phyloP scores from a whole-genome alignment of 2,113 vertebrate genomes.

The Saimiri boliviensis region DNA sequence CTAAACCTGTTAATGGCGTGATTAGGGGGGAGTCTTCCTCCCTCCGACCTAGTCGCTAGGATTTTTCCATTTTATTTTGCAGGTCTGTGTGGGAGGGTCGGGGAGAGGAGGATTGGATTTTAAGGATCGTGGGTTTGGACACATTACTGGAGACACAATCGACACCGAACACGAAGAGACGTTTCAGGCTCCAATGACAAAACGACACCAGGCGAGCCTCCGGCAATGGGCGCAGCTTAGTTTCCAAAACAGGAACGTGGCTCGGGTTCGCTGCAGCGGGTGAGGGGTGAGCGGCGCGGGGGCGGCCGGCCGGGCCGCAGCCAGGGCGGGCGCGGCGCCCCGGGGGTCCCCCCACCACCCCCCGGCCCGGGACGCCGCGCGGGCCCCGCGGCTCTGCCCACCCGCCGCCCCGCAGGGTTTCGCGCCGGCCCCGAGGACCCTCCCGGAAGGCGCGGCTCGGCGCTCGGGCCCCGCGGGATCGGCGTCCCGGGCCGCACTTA shows the following conservation, averaged over 20 bases:
- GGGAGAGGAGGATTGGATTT: not conserved
- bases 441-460: not conserved
- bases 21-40: not conserved
- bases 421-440: not conserved
- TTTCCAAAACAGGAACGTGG: not conserved
- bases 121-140: accelerated
- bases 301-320: not conserved
- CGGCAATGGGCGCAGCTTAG: not conserved
- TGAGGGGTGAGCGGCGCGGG: not conserved
- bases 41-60: not conserved
- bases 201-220: not conserved
- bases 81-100: not conserved
- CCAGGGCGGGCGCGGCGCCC: not conserved
- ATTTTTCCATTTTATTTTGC: not conserved
- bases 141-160: not conserved
- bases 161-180: not conserved
- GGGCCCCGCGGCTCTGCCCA: not conserved
- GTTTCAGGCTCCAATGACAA: not conserved
- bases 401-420: not conserved
- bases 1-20: not conserved
- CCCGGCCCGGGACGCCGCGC: not conserved
- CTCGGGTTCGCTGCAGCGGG: not conserved
- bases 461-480: not conserved
- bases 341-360: not conserved
- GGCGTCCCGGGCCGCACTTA: not conserved